phyloP scores from a whole-genome alignment of 2,888 invertebrate species.

The Barypeithes pellucidus region DNA sequence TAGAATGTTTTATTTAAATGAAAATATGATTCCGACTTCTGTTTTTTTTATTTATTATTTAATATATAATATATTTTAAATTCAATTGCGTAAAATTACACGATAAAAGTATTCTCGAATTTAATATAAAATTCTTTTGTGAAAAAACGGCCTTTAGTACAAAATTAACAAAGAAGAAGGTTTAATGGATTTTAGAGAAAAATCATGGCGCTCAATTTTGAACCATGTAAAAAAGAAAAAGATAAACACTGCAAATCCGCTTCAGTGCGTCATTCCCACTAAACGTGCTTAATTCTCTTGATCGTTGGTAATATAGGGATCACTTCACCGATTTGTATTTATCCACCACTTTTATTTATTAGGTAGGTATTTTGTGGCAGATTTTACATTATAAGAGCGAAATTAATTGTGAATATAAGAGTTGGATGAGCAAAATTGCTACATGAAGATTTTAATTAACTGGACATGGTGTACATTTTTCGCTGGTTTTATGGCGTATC shows the following conservation, averaged over 20 bases:
- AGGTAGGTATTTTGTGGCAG: not conserved
- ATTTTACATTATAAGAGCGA: not conserved
- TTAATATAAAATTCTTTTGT: too few species aligned
- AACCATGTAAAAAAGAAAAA: not conserved
- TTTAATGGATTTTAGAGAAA: not conserved
- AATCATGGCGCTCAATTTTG: not conserved
- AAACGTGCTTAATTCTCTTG: not conserved
- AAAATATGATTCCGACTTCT: too few species aligned
- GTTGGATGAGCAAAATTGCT: too few species aligned
- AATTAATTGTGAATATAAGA: not conserved
- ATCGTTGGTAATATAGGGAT: constrained; percentile 1
- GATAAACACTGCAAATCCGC: not conserved
- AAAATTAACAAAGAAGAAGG: not conserved
- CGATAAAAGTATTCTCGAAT: too few species aligned
- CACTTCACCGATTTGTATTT: constrained; percentile 2
- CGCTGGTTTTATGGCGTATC: too few species aligned
- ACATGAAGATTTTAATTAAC: too few species aligned
- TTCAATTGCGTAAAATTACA: too few species aligned
- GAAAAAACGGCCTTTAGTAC: not conserved
- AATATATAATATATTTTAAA: too few species aligned
- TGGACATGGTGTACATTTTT: too few species aligned
- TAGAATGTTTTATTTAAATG: too few species aligned
- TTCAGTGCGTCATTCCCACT: not conserved
- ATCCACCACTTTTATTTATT: not conserved
- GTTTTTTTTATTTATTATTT: too few species aligned